These are phyloP conservation scores for Eupeodes luniger DNA, from an alignment of 2,888 invertebrate species.

Conservation along the genomic window DNA sequence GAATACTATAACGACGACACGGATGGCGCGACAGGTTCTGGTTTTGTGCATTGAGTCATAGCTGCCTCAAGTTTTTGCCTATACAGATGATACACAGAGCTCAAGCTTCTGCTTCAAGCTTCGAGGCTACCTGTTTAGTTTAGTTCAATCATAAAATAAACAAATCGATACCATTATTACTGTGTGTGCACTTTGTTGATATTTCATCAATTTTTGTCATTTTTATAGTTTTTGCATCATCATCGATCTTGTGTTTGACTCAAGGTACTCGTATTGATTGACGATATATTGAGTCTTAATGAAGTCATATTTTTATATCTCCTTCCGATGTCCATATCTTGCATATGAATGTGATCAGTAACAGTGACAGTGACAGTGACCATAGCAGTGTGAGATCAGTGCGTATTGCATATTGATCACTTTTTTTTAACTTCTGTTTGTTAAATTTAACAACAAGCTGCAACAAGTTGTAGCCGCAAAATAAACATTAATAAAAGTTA, in stretches of 20 bases:
- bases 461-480: slow-evolving; percentile 26
- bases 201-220: slow-evolving; percentile 48
- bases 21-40: slow-evolving; percentile 30
- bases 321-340: slow-evolving; percentile 17
- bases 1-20: neutral
- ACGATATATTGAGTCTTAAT: slow-evolving; percentile 41
- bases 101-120: neutral
- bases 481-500: slow-evolving; percentile 20
- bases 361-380: slow-evolving; percentile 17
- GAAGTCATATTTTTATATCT: slow-evolving; percentile 53
- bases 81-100: neutral
- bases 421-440: neutral
- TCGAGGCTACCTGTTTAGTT: slow-evolving; percentile 12
- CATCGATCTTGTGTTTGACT: neutral
- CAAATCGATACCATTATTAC: slow-evolving; percentile 41
- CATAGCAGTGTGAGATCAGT: neutral
- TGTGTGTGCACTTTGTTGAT: slow-evolving; percentile 55
- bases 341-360: slow-evolving; percentile 32
- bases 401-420: slow-evolving; percentile 57
- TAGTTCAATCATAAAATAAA: slow-evolving; percentile 56
- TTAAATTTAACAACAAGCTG: neutral
- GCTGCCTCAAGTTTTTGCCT: slow-evolving; percentile 10
- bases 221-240: slow-evolving; percentile 38
- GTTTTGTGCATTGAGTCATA: slow-evolving; percentile 33
- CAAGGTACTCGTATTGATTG: slow-evolving; percentile 34